Evolutionary conservation across 2,113 vertebrate species (phyloP).

Genomic region (Mastomys natalensis): DNA sequence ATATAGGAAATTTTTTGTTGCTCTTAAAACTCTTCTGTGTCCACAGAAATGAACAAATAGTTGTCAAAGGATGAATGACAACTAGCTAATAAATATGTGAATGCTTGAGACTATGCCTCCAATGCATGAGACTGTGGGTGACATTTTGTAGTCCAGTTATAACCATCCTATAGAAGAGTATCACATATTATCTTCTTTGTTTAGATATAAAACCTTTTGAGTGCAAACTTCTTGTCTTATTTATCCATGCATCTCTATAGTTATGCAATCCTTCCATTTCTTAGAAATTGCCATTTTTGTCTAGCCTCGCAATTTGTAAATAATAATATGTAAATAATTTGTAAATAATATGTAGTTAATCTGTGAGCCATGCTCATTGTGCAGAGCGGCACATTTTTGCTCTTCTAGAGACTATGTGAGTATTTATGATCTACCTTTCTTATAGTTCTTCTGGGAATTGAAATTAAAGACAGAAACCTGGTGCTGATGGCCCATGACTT

Average conservation of each 20-base stretch:
- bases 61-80: background rate
- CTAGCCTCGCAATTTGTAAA: conserved; percentile 29
- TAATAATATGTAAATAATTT: background rate
- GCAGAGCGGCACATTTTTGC: background rate
- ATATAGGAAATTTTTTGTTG: background rate
- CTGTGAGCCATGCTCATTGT: conserved; percentile 18
- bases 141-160: background rate
- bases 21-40: background rate
- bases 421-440: background rate
- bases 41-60: background rate
- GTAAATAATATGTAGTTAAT: conserved; percentile 23
- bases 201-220: conserved; percentile 28
- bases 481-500: background rate
- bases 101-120: background rate
- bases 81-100: background rate
- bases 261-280: conserved; percentile 39
- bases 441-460: background rate
- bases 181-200: background rate
- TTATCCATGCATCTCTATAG: background rate
- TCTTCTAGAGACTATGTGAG: background rate
- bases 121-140: too few relatives aligned
- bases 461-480: background rate
- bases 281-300: conserved; percentile 31
- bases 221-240: background rate
- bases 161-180: background rate